Base-by-base conservation (phyloP, 2,888 invertebrate genomes). In the Linnaemya tessellans region DNA sequence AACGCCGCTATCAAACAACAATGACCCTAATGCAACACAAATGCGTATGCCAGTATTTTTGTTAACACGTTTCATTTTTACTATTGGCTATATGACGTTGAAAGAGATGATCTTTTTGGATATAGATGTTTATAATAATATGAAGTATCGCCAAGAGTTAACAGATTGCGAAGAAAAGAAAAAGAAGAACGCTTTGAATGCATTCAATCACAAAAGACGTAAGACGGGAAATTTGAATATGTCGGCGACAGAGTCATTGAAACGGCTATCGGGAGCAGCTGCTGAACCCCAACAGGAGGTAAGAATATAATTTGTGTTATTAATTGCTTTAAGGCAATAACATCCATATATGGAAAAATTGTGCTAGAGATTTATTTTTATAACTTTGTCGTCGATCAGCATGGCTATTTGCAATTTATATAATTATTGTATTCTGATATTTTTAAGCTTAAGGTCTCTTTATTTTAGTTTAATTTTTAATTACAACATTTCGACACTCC, bases 71-170 rank as follows among this genome's bases (percentile, higher is more conserved):
- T 94, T 94, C 86, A 91, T 95, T 22, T 94, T 94, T 86, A 90
- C 96, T 22, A 92, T 96, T 79, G 98, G 98, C 5, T 96, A 97
- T 84, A 93, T 97, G 84, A 97, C 97, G 0, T 92, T 96, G 79
- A 95, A 96, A 87, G 96, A 97, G 90, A 94, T 97, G 90, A 95
- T 96, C 70, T 96, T 96, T 90, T 93, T 98, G 78, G 98, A 98
- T 89, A 95, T 96, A 38, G 94, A 94, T 87, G 95, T 98, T 5
- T 97, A 97, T 88, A 96, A 96, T 84, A 98, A 98, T 92, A 93
- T 98, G 88, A 96, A 96, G 90, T 93, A 95, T 80, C 93, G 96
- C 9, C 94, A 95, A 84, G 93, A 92, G 43, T 88, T 94, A 8
- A 92, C 91, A 84, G 90, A 92, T 1, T 87, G 88, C 46, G 90